phyloP scores from a whole-genome alignment of 2,888 invertebrate species.

The Pyrocoelia pectoralis region DNA sequence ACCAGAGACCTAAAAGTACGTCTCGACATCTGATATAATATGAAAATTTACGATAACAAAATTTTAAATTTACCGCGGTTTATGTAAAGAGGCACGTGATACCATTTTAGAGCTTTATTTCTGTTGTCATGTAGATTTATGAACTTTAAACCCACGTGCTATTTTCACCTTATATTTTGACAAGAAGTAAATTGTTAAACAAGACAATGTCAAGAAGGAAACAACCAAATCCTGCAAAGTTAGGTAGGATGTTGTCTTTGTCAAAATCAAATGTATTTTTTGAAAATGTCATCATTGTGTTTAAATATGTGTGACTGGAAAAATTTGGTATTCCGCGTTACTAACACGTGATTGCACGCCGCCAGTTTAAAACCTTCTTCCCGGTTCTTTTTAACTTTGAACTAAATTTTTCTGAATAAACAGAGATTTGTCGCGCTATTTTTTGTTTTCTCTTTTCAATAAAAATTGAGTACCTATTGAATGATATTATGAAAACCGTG shows the following conservation, averaged over 20 bases:
- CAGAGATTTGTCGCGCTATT: neutral
- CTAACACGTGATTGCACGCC: too few species aligned
- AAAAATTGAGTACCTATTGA: too few species aligned
- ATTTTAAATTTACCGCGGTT: neutral
- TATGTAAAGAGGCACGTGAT: neutral
- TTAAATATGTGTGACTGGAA: too few species aligned
- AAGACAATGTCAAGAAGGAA: constrained; percentile 50
- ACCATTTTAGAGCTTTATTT: neutral
- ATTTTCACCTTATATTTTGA: neutral
- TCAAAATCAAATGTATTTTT: neutral
- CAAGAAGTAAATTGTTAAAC: constrained; percentile 4
- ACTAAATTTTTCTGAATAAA: neutral
- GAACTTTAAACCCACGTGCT: constrained; percentile 19
- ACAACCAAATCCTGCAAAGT: constrained; percentile 52
- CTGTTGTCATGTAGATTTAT: neutral
- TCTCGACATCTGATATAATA: constrained; percentile 22
- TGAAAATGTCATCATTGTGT: too few species aligned
- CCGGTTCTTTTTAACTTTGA: neutral
- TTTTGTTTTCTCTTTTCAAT: too few species aligned
- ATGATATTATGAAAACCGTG: neutral
- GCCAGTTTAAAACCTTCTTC: too few species aligned
- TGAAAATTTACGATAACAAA: constrained; percentile 11
- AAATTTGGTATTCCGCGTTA: too few species aligned
- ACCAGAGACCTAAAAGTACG: constrained; percentile 27
- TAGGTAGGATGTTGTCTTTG: constrained; percentile 43